Conservation (phyloP, 2,888 invertebrate genomes). For the Leptura quadrifasciata region DNA sequence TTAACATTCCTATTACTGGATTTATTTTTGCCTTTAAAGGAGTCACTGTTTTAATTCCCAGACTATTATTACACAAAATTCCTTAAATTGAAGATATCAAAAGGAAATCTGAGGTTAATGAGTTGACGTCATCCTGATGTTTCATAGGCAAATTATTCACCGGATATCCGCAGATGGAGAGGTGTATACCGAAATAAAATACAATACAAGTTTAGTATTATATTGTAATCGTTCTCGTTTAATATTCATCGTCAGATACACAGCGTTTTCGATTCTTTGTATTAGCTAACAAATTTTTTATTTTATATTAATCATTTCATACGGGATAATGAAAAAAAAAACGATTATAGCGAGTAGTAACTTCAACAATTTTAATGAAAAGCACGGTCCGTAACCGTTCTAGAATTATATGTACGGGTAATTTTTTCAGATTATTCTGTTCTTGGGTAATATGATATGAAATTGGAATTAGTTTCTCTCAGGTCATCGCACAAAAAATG, state of each 20-base stretch:
- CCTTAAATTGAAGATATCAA: not conserved
- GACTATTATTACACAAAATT: not conserved
- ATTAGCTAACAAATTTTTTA: not conserved
- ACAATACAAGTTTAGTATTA: not conserved
- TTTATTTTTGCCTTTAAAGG: no score
- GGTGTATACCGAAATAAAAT: constrained; percentile 31
- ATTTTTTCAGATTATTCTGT: no score
- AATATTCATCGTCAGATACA: constrained; percentile 12
- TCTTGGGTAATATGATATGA: no score
- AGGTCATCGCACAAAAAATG: no score
- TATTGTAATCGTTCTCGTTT: constrained; percentile 23
- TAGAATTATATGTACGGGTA: no score
- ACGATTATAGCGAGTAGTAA: no score
- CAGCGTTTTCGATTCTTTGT: not conserved
- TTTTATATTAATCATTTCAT: not conserved
- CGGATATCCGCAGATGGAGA: constrained; percentile 34
- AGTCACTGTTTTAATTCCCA: no score
- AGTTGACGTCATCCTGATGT: constrained; percentile 12
- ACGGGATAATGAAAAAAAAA: no score
- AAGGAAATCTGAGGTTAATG: constrained; percentile 22
- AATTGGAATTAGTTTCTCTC: no score
- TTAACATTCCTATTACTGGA: no score
- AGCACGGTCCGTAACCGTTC: no score
- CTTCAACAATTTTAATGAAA: no score
- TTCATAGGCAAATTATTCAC: constrained; percentile 29